These are phyloP conservation scores for Sebastes flavidus DNA, from an alignment of 2,797 vertebrate species.

Conservation along the genomic window DNA sequence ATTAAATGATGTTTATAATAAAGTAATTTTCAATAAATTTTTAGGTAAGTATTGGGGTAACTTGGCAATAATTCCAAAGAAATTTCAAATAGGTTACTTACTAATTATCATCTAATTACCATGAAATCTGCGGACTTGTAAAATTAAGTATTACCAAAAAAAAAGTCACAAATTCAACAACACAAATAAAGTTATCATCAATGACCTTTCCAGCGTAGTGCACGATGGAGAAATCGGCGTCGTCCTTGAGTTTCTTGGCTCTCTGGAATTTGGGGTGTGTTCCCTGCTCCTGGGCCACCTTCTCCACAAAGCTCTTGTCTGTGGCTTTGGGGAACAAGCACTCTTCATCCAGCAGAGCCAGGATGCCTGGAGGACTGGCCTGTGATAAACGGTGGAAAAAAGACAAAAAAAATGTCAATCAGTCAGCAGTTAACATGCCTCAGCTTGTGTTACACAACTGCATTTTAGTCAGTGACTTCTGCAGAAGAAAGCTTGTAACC, in stretches of 20 bases:
- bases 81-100: no score
- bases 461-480: not conserved
- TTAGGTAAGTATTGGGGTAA: no score
- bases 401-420: not conserved
- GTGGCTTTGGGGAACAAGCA: constrained; percentile 99
- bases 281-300: constrained; percentile 94
- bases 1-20: no score
- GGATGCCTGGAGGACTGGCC: constrained; percentile 93
- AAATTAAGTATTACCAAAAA: no score
- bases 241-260: constrained; percentile 96
- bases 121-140: no score
- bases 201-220: constrained; percentile 97
- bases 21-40: no score
- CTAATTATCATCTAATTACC: no score
- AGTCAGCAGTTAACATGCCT: not conserved
- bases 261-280: constrained; percentile 95
- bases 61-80: no score
- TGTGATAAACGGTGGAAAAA: constrained; percentile 44
- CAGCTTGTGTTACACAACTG: not conserved
- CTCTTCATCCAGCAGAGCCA: constrained; percentile 96
- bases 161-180: not conserved
- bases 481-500: not conserved
- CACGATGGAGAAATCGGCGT: constrained; percentile 94
- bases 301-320: constrained; percentile 96
- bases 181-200: not conserved